Conservation (phyloP, 1,140 invertebrate species). For the Agrypnia vestita region DNA sequence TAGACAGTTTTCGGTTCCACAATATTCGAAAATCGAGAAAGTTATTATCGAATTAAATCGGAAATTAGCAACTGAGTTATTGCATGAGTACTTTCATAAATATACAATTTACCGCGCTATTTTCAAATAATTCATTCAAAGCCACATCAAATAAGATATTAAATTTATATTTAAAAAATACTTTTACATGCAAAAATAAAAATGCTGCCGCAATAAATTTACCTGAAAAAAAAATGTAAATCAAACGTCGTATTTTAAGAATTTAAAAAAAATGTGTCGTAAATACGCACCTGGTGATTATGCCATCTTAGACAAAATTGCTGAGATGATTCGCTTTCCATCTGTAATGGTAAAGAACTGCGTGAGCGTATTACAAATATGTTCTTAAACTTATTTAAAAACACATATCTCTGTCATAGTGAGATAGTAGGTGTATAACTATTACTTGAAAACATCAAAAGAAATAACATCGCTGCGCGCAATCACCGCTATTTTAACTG, state of each 20-base stretch:
- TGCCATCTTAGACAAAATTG: conserved; percentile 88
- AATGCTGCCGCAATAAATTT: not conserved
- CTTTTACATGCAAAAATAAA: not conserved
- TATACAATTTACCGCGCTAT: not conserved
- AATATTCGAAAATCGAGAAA: too few relatives aligned
- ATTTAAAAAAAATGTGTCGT: not conserved
- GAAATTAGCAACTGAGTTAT: too few relatives aligned
- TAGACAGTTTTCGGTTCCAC: too few relatives aligned
- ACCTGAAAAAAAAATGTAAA: not conserved
- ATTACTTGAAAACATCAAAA: conserved; percentile 47
- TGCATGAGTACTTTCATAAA: too few relatives aligned
- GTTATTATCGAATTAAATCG: too few relatives aligned
- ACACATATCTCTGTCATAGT: conserved; percentile 47
- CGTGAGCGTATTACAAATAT: conserved; percentile 5
- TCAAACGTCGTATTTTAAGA: not conserved
- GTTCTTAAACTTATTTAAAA: conserved; percentile 30
- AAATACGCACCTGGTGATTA: conserved; percentile 79
- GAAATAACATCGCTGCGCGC: conserved; percentile 40
- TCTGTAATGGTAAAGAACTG: conserved; percentile 59
- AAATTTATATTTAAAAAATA: conserved; percentile 2
- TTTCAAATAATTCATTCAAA: not conserved
- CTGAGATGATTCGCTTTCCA: conserved; percentile 76
- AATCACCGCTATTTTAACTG: conserved; percentile 30
- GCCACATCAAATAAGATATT: not conserved
- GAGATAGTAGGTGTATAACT: conserved; percentile 44